Evolutionary conservation across 1,140 invertebrate species (phyloP), one percentile per base, ranked within the genome.

Genomic region (Harlomillsia oculata): DNA sequence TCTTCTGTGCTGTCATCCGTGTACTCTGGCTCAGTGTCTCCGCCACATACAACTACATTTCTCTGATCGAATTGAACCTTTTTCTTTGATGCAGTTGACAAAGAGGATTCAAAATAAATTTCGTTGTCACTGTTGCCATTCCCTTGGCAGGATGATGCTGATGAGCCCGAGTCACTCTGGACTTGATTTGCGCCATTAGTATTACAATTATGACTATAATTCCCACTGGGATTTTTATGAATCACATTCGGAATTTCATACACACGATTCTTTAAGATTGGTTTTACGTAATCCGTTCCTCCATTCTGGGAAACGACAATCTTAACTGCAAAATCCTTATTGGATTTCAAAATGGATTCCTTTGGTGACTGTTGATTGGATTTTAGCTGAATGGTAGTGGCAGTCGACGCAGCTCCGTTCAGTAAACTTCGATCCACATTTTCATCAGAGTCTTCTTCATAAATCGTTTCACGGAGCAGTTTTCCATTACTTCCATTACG

Each of bases 51-150:
- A 25, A 62, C 36, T 4, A 60, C 9, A 40, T 56, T 41, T 23
- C 44, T 53, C 14, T 23, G 39, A 53, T 65, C 56, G 45, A 65
- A 65, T 40, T 65, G 64, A 3, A 65, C 64, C 44, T 65, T 65
- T 43, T 62, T 62, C 45, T 46, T 59, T 40, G 55, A 45, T 13
- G 41, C 32, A 1, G 57, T 54, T 4, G 57, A 59, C 9, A 54
- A 29, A 1, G 48, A 52, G 2, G 56, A 58, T 30, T 58, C 56
- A 39, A 58, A 58, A 32, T 58, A 58, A 39, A 58, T 58, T 26
- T 36, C 28, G 41, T 26, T 34, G 2, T n/a, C 13, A 46, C 25
- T 46, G 21, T 21, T 26, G 13, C 9, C 5, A 16, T 14, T n/a
- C n/a, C n/a, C n/a, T 25, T 23, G 9, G 20, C 6, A 23, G 44